Evolutionary conservation across 2,888 invertebrate genomes (phyloP).

Genomic region (Gymnosoma rotundatum): DNA sequence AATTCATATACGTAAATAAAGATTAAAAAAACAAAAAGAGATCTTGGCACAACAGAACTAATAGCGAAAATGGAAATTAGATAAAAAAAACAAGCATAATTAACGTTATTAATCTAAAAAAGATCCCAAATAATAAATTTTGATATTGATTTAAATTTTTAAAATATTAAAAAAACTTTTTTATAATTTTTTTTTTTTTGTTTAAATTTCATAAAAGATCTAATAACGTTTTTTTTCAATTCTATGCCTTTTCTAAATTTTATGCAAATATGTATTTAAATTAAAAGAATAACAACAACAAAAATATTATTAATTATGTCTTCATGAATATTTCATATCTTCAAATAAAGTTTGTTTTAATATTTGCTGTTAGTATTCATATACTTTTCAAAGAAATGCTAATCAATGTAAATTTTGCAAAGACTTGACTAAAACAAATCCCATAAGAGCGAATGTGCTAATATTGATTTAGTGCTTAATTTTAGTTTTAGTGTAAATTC

Average conservation of each 20-base stretch:
- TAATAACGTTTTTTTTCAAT: background rate
- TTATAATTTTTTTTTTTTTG: background rate
- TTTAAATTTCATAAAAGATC: background rate
- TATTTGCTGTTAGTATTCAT: background rate
- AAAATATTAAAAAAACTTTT: too few species aligned
- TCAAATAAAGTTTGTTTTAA: background rate
- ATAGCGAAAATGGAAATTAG: too few species aligned
- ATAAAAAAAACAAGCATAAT: too few species aligned
- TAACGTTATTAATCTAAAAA: too few species aligned
- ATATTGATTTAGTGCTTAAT: too few species aligned
- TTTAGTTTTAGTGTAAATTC: constrained; percentile 11
- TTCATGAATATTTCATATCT: constrained; percentile 5
- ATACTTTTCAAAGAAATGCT: constrained; percentile 38
- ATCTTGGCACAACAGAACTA: too few species aligned
- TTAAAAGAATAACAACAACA: background rate
- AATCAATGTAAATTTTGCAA: constrained; percentile 27
- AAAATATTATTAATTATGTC: background rate
- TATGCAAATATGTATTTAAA: background rate
- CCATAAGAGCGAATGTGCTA: background rate
- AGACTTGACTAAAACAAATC: background rate
- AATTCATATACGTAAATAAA: too few species aligned
- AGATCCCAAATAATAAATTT: too few species aligned
- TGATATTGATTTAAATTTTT: too few species aligned
- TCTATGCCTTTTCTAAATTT: background rate
- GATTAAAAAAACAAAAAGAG: too few species aligned